Base-by-base conservation (phyloP, 1,140 invertebrate species). In the Drosophila pandora region DNA sequence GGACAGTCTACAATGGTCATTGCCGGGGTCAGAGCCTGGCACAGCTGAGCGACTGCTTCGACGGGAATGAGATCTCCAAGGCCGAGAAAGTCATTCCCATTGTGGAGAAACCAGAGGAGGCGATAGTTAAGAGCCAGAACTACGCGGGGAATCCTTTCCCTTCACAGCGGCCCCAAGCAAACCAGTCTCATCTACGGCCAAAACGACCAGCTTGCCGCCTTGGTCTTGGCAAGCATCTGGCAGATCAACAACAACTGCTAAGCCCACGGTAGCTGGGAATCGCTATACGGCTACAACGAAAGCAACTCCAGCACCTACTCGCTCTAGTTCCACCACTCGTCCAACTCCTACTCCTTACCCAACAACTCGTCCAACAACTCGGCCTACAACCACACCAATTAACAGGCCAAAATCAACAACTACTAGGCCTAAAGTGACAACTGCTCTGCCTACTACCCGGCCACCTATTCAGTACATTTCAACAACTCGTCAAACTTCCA, bases 1-100 rank as follows among this genome's bases (percentile, higher is more conserved):
- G 95, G 95, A 93, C 83, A 1, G 83, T 87, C 6, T 87, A 87
- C 48, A 82, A 69, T 41, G 70, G 75, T 1, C 65, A 88, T 30
- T 87, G 83, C 41, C 55, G 76, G 2, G 52, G 59, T 30, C 64
- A 82, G n/a, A 76, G 60, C 28, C 23, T 47, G 48, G 57, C 70
- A 6, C 58, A 76, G 13, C 53, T 87, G 30, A 74, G 50, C 7
- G 80, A 69, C 34, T 87, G 82, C n/a, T 87, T 87, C n/a, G 53
- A 79, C 6, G 79, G 79, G 17, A 88, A 87, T 9, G 83, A 87
- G 52, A 83, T 88, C 21, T 21, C 30, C 2, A 43, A 75, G 30
- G 57, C 58, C 7, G 32, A 68, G 34, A 59, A 61, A 22, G 23
- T 54, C 5, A 65, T 37, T 17, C 69, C 45, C 2, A 22, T 1